These are phyloP conservation scores for Sitobion miscanthi DNA, from an alignment of 1,140 invertebrate species.

Conservation along the genomic window DNA sequence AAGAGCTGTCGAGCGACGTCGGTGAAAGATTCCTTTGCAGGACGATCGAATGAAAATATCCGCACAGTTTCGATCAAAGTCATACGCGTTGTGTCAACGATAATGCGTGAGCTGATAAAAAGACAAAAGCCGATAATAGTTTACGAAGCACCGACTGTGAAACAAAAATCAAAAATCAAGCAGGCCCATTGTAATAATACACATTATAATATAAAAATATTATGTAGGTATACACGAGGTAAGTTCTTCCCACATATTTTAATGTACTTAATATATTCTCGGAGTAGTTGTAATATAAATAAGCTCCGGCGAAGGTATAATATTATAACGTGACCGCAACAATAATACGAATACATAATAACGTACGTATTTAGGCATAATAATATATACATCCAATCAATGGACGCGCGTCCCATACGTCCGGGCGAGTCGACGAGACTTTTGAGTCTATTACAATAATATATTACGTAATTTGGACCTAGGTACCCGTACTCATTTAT, in stretches of 20 bases:
- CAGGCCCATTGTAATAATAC: neutral
- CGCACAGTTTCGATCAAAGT: neutral
- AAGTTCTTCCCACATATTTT: neutral
- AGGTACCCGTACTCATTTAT: neutral
- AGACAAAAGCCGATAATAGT: neutral
- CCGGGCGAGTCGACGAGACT: neutral
- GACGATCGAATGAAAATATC: too few relatives aligned
- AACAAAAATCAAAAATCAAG: neutral
- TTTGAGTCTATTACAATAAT: neutral
- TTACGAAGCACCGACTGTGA: neutral
- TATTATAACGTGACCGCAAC: neutral
- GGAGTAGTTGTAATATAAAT: neutral
- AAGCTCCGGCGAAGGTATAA: neutral
- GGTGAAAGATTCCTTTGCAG: neutral
- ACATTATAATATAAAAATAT: neutral
- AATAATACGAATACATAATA: neutral
- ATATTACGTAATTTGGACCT: neutral
- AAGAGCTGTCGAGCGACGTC: neutral
- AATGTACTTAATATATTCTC: neutral
- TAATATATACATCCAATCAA: slow-evolving; percentile 38
- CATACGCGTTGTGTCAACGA: neutral
- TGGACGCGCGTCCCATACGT: neutral
- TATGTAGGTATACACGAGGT: neutral
- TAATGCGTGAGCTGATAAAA: neutral
- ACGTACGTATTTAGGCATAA: neutral